These are phyloP conservation scores for Rhincodon typus DNA, from an alignment of 2,797 vertebrate species.

Conservation along the genomic window DNA sequence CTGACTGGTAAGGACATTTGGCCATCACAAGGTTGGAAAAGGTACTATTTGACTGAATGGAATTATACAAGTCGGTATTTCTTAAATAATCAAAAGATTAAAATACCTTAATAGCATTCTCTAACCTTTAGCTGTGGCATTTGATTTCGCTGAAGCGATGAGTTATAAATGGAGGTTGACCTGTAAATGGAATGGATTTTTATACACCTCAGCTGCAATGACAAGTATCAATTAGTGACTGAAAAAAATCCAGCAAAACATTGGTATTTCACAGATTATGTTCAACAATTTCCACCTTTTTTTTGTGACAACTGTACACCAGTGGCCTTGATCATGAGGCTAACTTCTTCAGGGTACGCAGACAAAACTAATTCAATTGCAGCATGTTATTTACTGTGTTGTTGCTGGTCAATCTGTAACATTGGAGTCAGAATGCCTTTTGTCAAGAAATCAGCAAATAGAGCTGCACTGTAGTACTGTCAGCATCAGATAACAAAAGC, in stretches of 20 bases:
- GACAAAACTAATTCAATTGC: neutral
- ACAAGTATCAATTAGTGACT: neutral
- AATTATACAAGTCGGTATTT: too few species aligned
- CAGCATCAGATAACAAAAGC: neutral
- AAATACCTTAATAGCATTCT: neutral
- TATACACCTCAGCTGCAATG: neutral
- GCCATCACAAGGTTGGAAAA: neutral
- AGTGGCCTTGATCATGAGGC: neutral
- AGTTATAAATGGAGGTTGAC: neutral
- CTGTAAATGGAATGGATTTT: neutral
- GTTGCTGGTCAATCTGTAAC: neutral
- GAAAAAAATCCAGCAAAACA: neutral
- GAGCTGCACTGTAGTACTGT: neutral
- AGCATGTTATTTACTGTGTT: neutral
- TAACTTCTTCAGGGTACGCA: neutral
- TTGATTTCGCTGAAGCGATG: neutral
- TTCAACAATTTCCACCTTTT: neutral
- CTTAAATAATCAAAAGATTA: neutral
- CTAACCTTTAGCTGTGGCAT: neutral
- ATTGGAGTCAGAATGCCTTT: neutral
- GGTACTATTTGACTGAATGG: too few species aligned
- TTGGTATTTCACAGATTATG: neutral
- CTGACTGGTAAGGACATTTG: neutral
- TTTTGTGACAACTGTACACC: neutral
- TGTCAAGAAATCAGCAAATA: neutral